Percentiles rank a stretch among this genome's conserved stretches.
Evolutionary conservation across 2,888 invertebrate genomes (phyloP).

Genomic region (Synergus umbraculus): DNA sequence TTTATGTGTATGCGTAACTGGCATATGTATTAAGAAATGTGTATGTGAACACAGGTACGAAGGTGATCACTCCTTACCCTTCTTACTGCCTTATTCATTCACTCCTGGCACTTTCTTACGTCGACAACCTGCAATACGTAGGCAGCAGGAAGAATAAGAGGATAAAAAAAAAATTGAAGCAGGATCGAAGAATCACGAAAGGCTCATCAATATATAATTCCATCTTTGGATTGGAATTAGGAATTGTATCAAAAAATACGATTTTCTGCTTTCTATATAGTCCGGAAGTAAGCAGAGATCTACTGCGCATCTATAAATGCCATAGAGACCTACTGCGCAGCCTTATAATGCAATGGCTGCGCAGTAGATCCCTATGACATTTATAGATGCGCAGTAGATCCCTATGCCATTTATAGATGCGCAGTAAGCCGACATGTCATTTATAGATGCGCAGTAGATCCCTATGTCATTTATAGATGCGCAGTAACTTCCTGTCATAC

Average conservation of each 20-base stretch:
- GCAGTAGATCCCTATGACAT: neutral
- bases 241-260: too few species aligned
- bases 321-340: neutral
- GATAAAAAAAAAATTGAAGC: conserved; percentile 18
- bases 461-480: too few species aligned
- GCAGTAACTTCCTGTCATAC: too few species aligned
- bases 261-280: too few species aligned
- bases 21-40: conserved; percentile 32
- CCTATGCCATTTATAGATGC: too few species aligned
- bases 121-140: conserved; percentile 37
- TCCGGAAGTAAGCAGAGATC: too few species aligned
- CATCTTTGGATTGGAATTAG: neutral
- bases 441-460: neutral
- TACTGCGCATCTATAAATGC: neutral
- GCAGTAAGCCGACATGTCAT: too few species aligned
- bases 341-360: neutral
- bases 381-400: neutral
- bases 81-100: conserved; percentile 21
- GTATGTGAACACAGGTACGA: conserved; percentile 35
- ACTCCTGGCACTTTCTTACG: conserved; percentile 36
- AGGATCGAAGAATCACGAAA: conserved; percentile 5
- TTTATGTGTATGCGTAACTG: neutral
- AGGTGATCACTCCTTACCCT: conserved; percentile 45
- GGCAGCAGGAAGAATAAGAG: conserved; percentile 27
- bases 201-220: conserved; percentile 4